Percentiles rank a stretch among this genome's conserved stretches.
phyloP scores from a whole-genome alignment of 1,140 invertebrate genomes.

The Maconellicoccus hirsutus region DNA sequence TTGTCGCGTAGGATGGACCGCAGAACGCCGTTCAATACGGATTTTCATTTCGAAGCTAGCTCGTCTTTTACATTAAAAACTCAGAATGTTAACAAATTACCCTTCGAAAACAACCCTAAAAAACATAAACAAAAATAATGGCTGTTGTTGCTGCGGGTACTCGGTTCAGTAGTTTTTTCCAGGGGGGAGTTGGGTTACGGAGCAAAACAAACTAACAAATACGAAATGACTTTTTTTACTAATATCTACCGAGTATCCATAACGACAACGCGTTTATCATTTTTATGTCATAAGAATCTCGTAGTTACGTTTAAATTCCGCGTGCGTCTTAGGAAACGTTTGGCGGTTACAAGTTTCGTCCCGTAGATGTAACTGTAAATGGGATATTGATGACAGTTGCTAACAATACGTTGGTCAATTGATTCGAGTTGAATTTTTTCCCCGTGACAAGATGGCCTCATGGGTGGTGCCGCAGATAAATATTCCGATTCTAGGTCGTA shows the following conservation, averaged over 20 bases:
- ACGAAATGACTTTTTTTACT: constrained; percentile 5
- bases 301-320: not conserved
- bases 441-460: too few relatives aligned
- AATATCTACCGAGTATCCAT: constrained; percentile 4
- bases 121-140: not conserved
- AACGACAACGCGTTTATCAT: constrained; percentile 3
- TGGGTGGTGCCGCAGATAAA: too few relatives aligned
- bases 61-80: constrained; percentile 5
- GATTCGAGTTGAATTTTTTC: not conserved
- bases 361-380: not conserved
- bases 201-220: not conserved
- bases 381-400: constrained; percentile 2
- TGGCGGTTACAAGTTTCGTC: not conserved
- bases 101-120: constrained; percentile 7
- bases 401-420: not conserved
- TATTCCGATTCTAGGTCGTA: too few relatives aligned
- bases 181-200: not conserved
- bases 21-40: too few relatives aligned
- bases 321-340: not conserved
- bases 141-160: not conserved
- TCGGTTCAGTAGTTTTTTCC: not conserved
- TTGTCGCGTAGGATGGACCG: too few relatives aligned
- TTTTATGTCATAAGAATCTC: constrained; percentile 4
- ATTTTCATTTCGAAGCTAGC: not conserved
- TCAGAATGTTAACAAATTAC: not conserved